Evolutionary conservation across 2,888 invertebrate genomes (phyloP).

Genomic region (Fragum whitleyi): DNA sequence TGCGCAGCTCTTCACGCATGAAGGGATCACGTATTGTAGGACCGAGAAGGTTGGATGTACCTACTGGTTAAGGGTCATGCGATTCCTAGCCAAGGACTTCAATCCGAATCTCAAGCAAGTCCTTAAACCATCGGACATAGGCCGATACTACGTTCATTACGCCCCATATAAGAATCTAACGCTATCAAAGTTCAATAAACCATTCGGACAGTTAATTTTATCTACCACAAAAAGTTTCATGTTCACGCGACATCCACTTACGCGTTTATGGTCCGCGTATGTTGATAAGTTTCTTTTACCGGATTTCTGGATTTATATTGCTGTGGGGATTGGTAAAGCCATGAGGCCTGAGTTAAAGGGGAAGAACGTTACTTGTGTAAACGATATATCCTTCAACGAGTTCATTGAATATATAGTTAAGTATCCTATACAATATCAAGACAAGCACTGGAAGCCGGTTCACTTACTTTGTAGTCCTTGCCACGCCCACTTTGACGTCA

Average conservation of each 20-base stretch:
- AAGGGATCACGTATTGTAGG: not conserved
- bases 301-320: conserved; percentile 61
- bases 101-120: not conserved
- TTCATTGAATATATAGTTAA: conserved; percentile 54
- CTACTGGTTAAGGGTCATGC: conserved; percentile 51
- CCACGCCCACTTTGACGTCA: conserved; percentile 53
- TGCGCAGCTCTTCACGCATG: not conserved
- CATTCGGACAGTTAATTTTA: conserved; percentile 13
- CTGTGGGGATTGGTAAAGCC: conserved; percentile 30
- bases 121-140: conserved; percentile 55
- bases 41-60: conserved; percentile 48
- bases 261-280: conserved; percentile 66
- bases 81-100: conserved; percentile 45
- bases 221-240: conserved; percentile 55
- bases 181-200: conserved; percentile 3
- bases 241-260: conserved; percentile 65
- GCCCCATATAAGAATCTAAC: conserved; percentile 27
- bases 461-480: conserved; percentile 63
- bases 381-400: conserved; percentile 60
- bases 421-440: not conserved
- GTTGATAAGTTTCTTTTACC: conserved; percentile 68
- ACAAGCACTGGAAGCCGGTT: conserved; percentile 64
- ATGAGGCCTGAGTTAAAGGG: conserved; percentile 16
- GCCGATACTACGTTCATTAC: conserved; percentile 52
- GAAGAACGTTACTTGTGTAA: conserved; percentile 44